Evolutionary conservation across 2,797 vertebrate species (phyloP), one percentile per base, ranked within the genome.

Genomic region (Sebastes itinus): DNA sequence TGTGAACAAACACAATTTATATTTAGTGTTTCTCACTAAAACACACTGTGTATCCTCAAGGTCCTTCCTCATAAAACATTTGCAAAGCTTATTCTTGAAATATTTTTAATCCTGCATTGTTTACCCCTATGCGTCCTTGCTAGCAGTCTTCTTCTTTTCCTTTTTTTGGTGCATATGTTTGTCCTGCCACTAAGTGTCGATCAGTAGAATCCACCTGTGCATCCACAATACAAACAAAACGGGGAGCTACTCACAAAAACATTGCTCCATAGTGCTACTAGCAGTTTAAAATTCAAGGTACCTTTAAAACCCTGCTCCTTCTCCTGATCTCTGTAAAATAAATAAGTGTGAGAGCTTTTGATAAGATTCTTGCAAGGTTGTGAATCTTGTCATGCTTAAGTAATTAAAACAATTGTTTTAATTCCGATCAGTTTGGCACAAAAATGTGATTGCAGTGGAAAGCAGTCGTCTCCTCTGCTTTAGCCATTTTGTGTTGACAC

Each of bases 361-460:
- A 55, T 22, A 27, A 42, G 14, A 13, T 58, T 55, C 32, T 18
- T 35, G 38, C 56, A 67, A 73, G 58, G 38, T 14, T 72, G 49
- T 76, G 56, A 60, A 38, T 76, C 8, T 33, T 49, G n/a, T 59
- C n/a, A 28, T 55, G 33, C 11, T 54, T 7, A 42, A 77, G 62
- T 64, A 80, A 87, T 83, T 68, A 70, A 55, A 55, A 52, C 58
- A 67, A 5, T 58, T 77, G 12, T 76, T 82, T 66, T 55, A 70
- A 76, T 42, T 28, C 16, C 22, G 42, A 81, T 77, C 38, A 63
- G 69, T 77, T 72, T 84, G 79, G 49, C 32, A 70, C 25, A 52
- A 49, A 60, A 56, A 71, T 60, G 25, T 35, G 59, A 71, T 68
- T 64, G 52, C 42, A 62, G n/a, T 25, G 27, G 66, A 84, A 83